phyloP scores from a whole-genome alignment of 2,888 invertebrate genomes.

The Amblyjoppa fuscipennis region DNA sequence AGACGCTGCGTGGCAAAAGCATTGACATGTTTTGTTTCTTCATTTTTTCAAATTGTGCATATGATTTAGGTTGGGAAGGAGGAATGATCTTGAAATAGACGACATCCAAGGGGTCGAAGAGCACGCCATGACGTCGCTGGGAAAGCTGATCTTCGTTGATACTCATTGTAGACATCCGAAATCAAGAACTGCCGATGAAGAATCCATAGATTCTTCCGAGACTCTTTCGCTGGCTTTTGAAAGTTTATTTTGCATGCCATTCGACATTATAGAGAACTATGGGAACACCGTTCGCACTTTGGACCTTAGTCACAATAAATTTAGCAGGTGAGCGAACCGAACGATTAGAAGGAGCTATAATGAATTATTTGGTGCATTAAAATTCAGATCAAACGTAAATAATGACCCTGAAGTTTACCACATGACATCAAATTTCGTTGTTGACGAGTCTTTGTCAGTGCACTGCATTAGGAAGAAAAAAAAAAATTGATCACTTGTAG shows the following conservation, averaged over 20 bases:
- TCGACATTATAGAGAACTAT: conserved; percentile 81
- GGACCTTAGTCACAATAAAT: conserved; percentile 82
- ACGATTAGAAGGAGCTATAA: background rate
- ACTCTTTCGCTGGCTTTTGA: conserved; percentile 82
- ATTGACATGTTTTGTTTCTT: background rate
- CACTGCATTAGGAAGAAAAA: no score
- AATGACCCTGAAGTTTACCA: no score
- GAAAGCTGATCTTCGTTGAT: conserved; percentile 81
- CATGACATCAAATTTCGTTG: no score
- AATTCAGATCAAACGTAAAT: background rate
- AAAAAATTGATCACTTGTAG: no score
- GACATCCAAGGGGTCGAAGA: conserved; percentile 75
- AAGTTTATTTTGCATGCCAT: conserved; percentile 81
- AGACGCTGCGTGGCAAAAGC: background rate
- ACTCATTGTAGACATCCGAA: conserved; percentile 78
- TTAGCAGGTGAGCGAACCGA: conserved; percentile 77
- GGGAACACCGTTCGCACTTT: conserved; percentile 76
- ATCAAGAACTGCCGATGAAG: conserved; percentile 69
- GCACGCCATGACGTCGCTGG: conserved; percentile 82
- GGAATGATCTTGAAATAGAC: conserved; percentile 74
- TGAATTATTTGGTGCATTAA: background rate
- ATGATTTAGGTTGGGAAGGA: conserved; percentile 69
- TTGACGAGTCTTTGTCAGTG: no score
- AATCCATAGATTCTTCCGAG: conserved; percentile 72
- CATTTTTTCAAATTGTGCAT: background rate